phyloP scores from a whole-genome alignment of 2,797 vertebrate genomes.

The Sciaenops ocellatus region DNA sequence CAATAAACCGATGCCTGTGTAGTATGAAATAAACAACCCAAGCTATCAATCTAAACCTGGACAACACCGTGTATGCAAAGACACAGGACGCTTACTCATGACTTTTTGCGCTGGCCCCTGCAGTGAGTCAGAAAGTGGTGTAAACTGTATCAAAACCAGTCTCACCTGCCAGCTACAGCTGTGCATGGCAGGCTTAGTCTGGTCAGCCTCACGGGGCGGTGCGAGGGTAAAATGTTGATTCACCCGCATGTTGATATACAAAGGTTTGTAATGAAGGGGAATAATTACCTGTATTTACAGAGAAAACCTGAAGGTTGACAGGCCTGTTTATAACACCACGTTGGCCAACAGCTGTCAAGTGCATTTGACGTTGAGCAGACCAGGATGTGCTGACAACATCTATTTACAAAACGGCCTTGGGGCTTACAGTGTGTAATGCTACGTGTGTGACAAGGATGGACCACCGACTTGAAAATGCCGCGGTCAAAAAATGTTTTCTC shows the following conservation, averaged over 20 bases:
- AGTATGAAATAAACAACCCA: conserved; percentile 49
- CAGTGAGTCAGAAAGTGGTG: conserved; percentile 58
- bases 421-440: conserved; percentile 48
- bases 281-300: conserved; percentile 81
- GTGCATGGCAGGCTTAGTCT: conserved; percentile 32
- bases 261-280: conserved; percentile 70
- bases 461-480: conserved; percentile 44
- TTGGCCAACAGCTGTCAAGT: conserved; percentile 71
- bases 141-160: conserved; percentile 58
- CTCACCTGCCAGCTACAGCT: conserved; percentile 66
- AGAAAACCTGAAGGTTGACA: conserved; percentile 74
- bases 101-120: conserved; percentile 19
- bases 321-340: conserved; percentile 63
- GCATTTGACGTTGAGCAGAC: conserved; percentile 64
- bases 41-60: conserved; percentile 42
- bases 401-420: conserved; percentile 77
- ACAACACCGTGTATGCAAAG: conserved; percentile 18
- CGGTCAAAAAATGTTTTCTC: conserved; percentile 3
- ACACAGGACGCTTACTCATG: conserved; percentile 46
- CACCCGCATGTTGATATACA: conserved; percentile 67
- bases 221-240: conserved; percentile 61
- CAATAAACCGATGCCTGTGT: conserved; percentile 2
- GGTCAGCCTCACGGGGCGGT: conserved; percentile 46
- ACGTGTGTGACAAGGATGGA: conserved; percentile 41
- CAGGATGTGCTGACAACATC: conserved; percentile 79